These are phyloP conservation scores for Paratrypauchen microcephalus DNA, from an alignment of 2,797 vertebrate species.

Conservation along the genomic window DNA sequence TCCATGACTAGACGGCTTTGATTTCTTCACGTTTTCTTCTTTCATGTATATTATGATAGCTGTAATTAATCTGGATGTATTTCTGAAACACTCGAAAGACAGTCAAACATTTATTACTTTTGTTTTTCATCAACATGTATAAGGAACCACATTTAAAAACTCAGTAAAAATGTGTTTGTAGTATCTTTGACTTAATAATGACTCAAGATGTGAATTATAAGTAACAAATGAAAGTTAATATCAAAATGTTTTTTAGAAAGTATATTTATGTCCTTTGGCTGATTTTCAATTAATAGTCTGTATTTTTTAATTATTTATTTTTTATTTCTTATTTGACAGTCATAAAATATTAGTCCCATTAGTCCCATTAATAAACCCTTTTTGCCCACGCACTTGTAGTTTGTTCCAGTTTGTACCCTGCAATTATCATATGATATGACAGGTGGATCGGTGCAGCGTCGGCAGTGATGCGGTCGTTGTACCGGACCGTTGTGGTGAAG, in stretches of 20 bases:
- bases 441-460: too few species aligned
- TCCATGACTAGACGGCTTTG: slow-evolving; percentile 44
- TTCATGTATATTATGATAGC: slow-evolving; percentile 22
- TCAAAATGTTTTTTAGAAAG: not conserved
- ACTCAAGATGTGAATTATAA: not conserved
- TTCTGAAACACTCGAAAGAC: slow-evolving; percentile 12
- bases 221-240: not conserved
- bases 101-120: not conserved
- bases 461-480: too few species aligned
- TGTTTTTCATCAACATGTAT: not conserved
- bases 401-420: too few species aligned
- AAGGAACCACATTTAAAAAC: slow-evolving; percentile 5
- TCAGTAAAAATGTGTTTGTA: not conserved
- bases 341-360: not conserved
- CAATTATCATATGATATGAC: too few species aligned
- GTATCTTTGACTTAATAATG: not conserved
- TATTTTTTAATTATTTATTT: not conserved
- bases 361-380: too few species aligned
- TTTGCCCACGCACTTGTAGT: too few species aligned
- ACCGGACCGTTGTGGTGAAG: too few species aligned
- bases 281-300: not conserved
- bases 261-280: not conserved
- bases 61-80: slow-evolving; percentile 11
- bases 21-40: slow-evolving; percentile 38
- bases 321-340: not conserved